Percentiles rank a stretch among this genome's conserved stretches.
Evolutionary conservation across 2,797 vertebrate genomes (phyloP).

Genomic region (Myoxocephalus aenaeus): DNA sequence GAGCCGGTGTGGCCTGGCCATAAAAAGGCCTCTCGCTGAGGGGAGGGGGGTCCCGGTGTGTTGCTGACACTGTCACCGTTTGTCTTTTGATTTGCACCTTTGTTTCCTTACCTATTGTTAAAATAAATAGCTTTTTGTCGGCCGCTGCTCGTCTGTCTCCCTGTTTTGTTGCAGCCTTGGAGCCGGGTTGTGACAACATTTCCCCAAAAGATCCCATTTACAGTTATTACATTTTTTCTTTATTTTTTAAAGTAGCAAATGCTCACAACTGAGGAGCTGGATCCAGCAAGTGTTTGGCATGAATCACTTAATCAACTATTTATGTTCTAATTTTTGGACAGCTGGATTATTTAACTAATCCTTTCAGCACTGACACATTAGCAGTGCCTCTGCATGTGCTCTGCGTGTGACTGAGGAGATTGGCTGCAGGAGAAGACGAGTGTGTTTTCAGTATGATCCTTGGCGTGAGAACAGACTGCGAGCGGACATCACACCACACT

Average conservation of each 20-base stretch:
- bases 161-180: no score
- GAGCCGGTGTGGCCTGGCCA: no score
- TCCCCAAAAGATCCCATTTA: neutral
- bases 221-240: neutral
- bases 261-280: neutral
- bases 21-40: no score
- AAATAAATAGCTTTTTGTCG: no score
- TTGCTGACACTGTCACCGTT: no score
- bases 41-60: no score
- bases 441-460: constrained; percentile 70
- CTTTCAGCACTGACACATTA: constrained; percentile 23
- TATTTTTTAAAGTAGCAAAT: neutral
- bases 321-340: neutral
- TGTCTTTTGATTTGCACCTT: no score
- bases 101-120: no score
- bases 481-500: constrained; percentile 81
- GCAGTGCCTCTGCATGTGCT: constrained; percentile 12
- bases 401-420: constrained; percentile 59
- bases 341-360: neutral
- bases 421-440: constrained; percentile 34
- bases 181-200: no score
- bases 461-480: constrained; percentile 82
- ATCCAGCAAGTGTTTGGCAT: neutral
- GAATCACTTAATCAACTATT: neutral
- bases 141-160: no score